Base-by-base conservation (phyloP, 2,888 invertebrate species). In the Oligia fasciuncula region DNA sequence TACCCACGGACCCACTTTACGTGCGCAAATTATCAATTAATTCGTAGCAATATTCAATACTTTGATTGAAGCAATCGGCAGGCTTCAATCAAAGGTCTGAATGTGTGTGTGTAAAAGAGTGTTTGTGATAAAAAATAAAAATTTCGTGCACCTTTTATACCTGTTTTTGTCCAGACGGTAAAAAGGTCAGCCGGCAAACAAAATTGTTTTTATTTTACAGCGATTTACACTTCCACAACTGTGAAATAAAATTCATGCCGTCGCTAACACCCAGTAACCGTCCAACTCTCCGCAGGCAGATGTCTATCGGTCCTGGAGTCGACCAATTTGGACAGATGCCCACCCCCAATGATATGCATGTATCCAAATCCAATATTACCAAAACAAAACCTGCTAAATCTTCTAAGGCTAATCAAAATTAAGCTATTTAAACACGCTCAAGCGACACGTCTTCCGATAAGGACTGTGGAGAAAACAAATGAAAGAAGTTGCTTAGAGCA, bases 261-360 rank as follows among this genome's bases (percentile, higher is more conserved):
- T 62, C 72, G 1, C 46, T 54, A 17, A n/a, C 75, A 11, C 40
- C 70, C 0, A 29, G 0, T 8, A 75, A 75, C 2, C n/a, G 70
- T 9, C 1, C 4, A 29, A 68, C 17, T 0, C 1, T 19, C 14
- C 65, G 74, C 5, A 60, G 4, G 17, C 40, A 65, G 13, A 54
- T 81, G 77, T 13, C 14, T 1, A 0, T 11, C 0, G 84, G 84
- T 1, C 84, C 84, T 2, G 82, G 84, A 4, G 57, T 73, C 11
- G 84, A 84, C 29, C 0, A 6, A 1, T 60, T 35, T 23, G 84
- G 84, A 4, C 78, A 77, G 29, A 40, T 81, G 0, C 86, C 86
- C 0, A 85, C 82, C 1, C 35, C 83, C 0, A 19, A 46, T 40
- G 83, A 85, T 43, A n/a, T 40, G 40, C 35, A 60, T n/a, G n/a